Conservation (phyloP, 1,140 invertebrate genomes). For the Ceratina japonica region DNA sequence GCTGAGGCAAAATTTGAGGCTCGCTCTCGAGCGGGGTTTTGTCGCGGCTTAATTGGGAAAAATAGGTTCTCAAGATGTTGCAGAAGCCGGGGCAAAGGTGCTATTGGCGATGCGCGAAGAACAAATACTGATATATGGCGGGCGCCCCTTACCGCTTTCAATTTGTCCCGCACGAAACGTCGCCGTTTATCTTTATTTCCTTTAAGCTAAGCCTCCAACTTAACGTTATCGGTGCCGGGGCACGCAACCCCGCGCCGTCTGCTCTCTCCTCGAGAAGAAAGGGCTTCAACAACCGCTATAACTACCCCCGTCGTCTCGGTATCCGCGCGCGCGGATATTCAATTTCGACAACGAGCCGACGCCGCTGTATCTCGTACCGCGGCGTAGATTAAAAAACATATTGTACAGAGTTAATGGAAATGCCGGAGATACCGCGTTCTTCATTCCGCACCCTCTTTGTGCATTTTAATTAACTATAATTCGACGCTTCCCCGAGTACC, state of each 20-base stretch:
- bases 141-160: slow-evolving; percentile 44
- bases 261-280: slow-evolving; percentile 28
- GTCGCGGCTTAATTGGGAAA: slow-evolving; percentile 38
- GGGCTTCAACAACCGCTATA: slow-evolving; percentile 17
- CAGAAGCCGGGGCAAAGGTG: background rate
- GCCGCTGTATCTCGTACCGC: background rate
- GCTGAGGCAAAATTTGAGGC: slow-evolving; percentile 10
- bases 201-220: slow-evolving; percentile 59
- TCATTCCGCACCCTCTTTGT: background rate
- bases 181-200: slow-evolving; percentile 65
- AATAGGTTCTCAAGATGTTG: slow-evolving; percentile 27
- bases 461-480: background rate
- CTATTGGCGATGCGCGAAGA: slow-evolving; percentile 40
- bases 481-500: background rate
- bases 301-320: too few relatives aligned
- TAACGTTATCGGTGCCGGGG: slow-evolving; percentile 55
- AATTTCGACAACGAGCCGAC: slow-evolving; percentile 52
- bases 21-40: background rate
- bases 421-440: background rate
- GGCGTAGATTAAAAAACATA: slow-evolving; percentile 5
- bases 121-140: slow-evolving; percentile 55
- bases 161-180: slow-evolving; percentile 59
- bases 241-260: slow-evolving; percentile 48
- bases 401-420: slow-evolving; percentile 1
- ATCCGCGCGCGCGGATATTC: slow-evolving; percentile 30